A percentile compares a stretch with the other conserved stretches of the same genome.
Evolutionary conservation across 1,140 invertebrate genomes (phyloP).

Genomic region (Mesaphorura yosii): DNA sequence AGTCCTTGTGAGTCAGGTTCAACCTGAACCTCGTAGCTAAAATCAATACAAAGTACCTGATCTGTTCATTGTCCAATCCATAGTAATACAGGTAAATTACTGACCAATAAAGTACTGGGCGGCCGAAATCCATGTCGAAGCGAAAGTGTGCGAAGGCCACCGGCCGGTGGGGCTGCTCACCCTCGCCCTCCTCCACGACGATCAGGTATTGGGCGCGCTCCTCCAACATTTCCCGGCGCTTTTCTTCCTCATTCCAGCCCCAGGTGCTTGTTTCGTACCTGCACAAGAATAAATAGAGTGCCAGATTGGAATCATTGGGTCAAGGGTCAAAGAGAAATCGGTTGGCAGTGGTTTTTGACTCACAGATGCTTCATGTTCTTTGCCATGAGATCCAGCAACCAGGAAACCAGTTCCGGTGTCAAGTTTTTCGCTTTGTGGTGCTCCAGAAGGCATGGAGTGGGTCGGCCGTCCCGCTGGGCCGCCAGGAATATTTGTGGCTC

Average conservation of each 20-base stretch:
- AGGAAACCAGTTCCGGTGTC: slow-evolving; percentile 39
- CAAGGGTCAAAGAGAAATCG: too few relatives aligned
- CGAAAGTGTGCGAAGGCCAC: slow-evolving; percentile 64
- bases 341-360: too few relatives aligned
- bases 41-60: slow-evolving; percentile 25
- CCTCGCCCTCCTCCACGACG: slow-evolving; percentile 38
- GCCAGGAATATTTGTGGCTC: too few relatives aligned
- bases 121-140: slow-evolving; percentile 65
- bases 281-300: slow-evolving; percentile 28
- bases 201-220: slow-evolving; percentile 52
- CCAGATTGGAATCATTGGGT: too few relatives aligned
- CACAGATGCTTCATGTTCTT: slow-evolving; percentile 52
- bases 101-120: slow-evolving; percentile 69
- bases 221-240: slow-evolving; percentile 52
- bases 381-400: slow-evolving; percentile 52
- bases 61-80: background rate
- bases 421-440: slow-evolving; percentile 40
- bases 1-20: slow-evolving; percentile 49
- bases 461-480: too few relatives aligned
- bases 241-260: slow-evolving; percentile 54
- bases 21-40: slow-evolving; percentile 73
- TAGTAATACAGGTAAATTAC: slow-evolving; percentile 21
- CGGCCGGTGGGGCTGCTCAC: too few relatives aligned
- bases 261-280: slow-evolving; percentile 57
- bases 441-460: too few relatives aligned